Base-by-base conservation (phyloP, 2,113 vertebrate species). In the Lophotis ruficrista region DNA sequence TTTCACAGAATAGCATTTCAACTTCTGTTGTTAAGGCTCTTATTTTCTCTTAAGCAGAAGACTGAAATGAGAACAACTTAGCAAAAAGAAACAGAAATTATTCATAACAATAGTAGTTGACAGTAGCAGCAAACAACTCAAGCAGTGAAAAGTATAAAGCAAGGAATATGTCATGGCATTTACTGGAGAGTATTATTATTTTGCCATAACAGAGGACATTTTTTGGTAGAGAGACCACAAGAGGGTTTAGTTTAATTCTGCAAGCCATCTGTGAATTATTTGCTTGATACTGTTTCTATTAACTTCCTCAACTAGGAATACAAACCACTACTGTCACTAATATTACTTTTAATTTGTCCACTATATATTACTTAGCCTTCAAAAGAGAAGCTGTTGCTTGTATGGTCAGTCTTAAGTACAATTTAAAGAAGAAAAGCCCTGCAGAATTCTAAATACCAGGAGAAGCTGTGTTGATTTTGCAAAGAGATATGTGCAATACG, bases 51-150 rank as follows among this genome's bases (percentile, higher is more conserved):
- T 82, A 70, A 87, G 50, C 92, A 77, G 24, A 76, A 17, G 45
- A 84, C 30, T 90, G 85, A 93, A 89, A 93, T 84, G 37, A 84
- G 65, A 92, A 79, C 17, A 91, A 64, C 31, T 61, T 84, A 70
- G 43, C 15, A 95, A 87, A 90, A 87, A 70, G 50, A 61, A 73
- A 50, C 10, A 73, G 54, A 88, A 90, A 91, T 68, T 0, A 69
- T 91, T 83, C 91, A 71, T 87, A 92, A 81, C 78, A 90, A 75
- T n/a, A 35, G 54, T 45, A 82, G 64, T 9, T 94, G 83, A 92
- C 69, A 84, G 68, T 15, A 89, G 51, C 35, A 28, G 48, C 83
- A 94, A 95, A 92, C 48, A 92, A 91, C 23, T 87, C 57, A 92
- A 89, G 80, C 56, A 87, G 21, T 33, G 51, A 75, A 87, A 89